Evolutionary conservation across 2,888 invertebrate species (phyloP).

Genomic region (Netelia virgata): DNA sequence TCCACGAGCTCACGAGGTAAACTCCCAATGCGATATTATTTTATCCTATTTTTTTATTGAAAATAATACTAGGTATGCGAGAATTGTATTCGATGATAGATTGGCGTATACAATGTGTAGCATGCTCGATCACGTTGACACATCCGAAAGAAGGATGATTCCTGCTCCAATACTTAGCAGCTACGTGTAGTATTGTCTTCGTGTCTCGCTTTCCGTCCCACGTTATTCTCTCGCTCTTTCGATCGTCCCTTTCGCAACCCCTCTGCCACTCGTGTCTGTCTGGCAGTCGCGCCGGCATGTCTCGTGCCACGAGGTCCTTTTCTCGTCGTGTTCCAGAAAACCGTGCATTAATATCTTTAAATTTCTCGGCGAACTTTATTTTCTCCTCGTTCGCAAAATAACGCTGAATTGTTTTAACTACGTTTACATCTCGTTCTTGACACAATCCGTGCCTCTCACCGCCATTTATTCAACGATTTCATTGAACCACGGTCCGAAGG

Average conservation of each 20-base stretch:
- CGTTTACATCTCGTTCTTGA: too few species aligned
- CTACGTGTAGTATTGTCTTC: background rate
- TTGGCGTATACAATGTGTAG: background rate
- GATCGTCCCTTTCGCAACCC: constrained; percentile 42
- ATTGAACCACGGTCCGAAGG: too few species aligned
- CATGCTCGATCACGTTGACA: background rate
- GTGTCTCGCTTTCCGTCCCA: constrained; percentile 28
- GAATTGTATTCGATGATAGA: background rate
- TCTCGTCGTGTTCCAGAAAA: constrained; percentile 28
- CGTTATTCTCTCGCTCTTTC: constrained; percentile 56
- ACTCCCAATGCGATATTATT: constrained; percentile 72
- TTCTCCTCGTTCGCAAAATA: constrained; percentile 14
- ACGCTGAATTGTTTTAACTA: background rate
- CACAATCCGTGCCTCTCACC: too few species aligned
- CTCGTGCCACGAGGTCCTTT: constrained; percentile 66
- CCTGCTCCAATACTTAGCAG: background rate
- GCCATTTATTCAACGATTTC: too few species aligned
- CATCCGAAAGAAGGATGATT: background rate
- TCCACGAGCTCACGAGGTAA: constrained; percentile 90
- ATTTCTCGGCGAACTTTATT: constrained; percentile 17
- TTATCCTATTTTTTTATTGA: background rate
- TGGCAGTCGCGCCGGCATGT: constrained; percentile 64
- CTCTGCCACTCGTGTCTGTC: constrained; percentile 32
- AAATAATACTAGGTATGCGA: background rate
- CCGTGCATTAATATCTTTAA: constrained; percentile 14